Evolutionary conservation across 1,140 invertebrate genomes (phyloP).

Genomic region (Leptonema lineaticorne): DNA sequence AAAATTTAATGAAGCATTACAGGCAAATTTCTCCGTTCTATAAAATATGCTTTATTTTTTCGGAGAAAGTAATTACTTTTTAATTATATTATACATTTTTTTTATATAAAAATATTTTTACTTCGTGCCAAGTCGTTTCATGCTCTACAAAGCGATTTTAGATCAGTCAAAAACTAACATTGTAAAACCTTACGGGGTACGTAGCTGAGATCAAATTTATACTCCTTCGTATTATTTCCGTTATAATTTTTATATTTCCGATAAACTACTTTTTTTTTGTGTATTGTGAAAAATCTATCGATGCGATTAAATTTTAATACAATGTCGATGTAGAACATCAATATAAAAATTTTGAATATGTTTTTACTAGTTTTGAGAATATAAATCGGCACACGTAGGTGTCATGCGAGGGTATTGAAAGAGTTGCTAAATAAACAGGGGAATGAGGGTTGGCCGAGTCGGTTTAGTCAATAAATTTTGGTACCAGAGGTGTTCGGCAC

Average conservation of each 20-base stretch:
- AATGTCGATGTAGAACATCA: no score
- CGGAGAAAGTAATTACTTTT: background rate
- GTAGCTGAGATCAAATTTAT: no score
- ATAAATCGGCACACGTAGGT: background rate
- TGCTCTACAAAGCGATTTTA: background rate
- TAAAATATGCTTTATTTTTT: constrained; percentile 1
- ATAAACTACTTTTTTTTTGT: no score
- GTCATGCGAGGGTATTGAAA: background rate
- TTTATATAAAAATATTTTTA: background rate
- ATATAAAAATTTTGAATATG: no score
- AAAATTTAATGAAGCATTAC: background rate
- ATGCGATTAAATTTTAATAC: no score
- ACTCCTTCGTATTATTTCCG: background rate
- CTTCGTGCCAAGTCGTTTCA: background rate
- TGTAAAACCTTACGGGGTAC: background rate
- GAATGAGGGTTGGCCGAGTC: background rate
- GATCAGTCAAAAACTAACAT: background rate
- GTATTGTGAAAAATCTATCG: no score
- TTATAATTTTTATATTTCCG: background rate
- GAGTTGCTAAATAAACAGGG: constrained; percentile 5
- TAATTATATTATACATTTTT: background rate
- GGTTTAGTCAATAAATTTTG: constrained; percentile 33
- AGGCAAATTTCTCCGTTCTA: background rate
- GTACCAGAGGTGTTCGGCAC: constrained; percentile 38
- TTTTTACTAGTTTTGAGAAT: no score